Percentiles rank a stretch among this genome's conserved stretches.
Evolutionary conservation across 2,888 invertebrate genomes (phyloP).

Genomic region (Cheilosia scutellata): DNA sequence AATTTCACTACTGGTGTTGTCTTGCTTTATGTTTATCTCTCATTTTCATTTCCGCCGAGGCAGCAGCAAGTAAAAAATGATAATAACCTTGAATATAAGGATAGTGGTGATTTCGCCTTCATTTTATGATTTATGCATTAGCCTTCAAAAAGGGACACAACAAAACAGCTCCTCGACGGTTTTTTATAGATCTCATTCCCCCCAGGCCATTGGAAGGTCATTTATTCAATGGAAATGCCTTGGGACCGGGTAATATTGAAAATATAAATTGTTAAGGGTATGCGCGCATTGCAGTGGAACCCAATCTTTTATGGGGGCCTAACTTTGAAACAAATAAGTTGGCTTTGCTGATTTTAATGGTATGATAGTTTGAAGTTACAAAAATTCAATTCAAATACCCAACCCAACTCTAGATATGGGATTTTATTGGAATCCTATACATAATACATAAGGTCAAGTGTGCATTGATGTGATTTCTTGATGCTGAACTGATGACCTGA

Average conservation of each 20-base stretch:
- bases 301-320: background rate
- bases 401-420: too few species aligned
- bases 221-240: constrained; percentile 49
- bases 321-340: background rate
- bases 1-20: background rate
- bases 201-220: constrained; percentile 36
- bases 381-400: background rate
- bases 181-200: constrained; percentile 21
- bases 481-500: constrained; percentile 40
- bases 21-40: background rate
- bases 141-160: constrained; percentile 41
- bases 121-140: constrained; percentile 46
- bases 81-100: constrained; percentile 43
- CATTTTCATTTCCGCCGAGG: background rate
- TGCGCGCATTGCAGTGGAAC: constrained; percentile 53
- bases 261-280: constrained; percentile 35
- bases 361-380: constrained; percentile 1
- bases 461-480: constrained; percentile 28
- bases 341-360: background rate
- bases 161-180: constrained; percentile 19
- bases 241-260: constrained; percentile 27
- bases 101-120: constrained; percentile 18
- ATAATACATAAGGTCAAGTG: constrained; percentile 59
- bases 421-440: constrained; percentile 19
- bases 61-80: background rate